Conservation (phyloP, 2,797 vertebrate genomes). For the Smutsia gigantea region DNA sequence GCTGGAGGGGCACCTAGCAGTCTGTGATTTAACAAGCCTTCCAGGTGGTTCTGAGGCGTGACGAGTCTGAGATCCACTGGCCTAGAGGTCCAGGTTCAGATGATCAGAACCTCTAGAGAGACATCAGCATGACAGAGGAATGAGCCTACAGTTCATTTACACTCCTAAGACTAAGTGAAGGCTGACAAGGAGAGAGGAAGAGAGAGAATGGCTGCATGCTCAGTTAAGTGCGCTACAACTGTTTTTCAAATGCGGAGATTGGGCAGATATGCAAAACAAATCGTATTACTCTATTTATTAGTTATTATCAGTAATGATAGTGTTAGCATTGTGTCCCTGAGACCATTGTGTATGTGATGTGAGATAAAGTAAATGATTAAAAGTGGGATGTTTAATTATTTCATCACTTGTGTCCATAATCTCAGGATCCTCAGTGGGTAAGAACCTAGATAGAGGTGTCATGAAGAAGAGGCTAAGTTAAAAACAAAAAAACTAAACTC, state of each 20-base stretch:
- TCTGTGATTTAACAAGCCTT: not conserved
- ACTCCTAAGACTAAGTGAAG: not conserved
- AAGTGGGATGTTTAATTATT: too few species aligned
- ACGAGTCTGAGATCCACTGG: not conserved
- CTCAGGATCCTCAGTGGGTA: not conserved
- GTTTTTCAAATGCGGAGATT: not conserved
- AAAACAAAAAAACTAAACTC: not conserved
- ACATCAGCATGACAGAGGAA: not conserved
- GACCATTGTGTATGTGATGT: not conserved
- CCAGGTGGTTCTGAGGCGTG: not conserved
- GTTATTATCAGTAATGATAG: not conserved
- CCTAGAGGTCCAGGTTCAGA: not conserved
- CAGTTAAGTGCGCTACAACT: not conserved
- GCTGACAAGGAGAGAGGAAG: not conserved
- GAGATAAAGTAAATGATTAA: not conserved
- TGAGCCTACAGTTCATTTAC: not conserved
- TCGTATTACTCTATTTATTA: not conserved
- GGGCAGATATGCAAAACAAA: not conserved
- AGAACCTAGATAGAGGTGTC: not conserved
- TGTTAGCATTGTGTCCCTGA: not conserved
- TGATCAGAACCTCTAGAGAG: not conserved
- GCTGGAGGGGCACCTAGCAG: not conserved
- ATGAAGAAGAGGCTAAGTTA: not conserved
- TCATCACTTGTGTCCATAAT: not conserved
- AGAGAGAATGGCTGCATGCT: not conserved